Percentiles rank a stretch among this genome's conserved stretches.
phyloP scores from a whole-genome alignment of 2,113 vertebrate species.

The Ophiodon elongatus region DNA sequence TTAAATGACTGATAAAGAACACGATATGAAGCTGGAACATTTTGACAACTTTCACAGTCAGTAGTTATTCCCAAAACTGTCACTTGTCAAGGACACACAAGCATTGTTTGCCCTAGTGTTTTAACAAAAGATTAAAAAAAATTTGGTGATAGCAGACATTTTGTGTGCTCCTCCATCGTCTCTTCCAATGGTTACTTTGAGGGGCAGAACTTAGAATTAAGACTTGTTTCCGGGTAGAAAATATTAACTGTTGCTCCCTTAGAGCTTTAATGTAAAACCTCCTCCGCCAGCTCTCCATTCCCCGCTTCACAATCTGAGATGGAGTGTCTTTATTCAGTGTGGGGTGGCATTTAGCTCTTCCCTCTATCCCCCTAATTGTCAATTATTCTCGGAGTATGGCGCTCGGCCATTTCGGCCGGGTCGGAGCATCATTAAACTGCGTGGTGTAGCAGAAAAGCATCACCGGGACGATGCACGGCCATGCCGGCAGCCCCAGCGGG shows the following conservation, averaged over 20 bases:
- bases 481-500: slow-evolving; percentile 54
- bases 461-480: slow-evolving; percentile 15
- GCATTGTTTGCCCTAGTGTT: no score
- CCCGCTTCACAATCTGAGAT: slow-evolving; percentile 32
- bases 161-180: no score
- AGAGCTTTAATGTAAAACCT: slow-evolving; percentile 16
- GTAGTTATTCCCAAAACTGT: neutral
- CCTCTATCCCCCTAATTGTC: slow-evolving; percentile 65
- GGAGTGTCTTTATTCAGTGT: slow-evolving; percentile 26
- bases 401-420: slow-evolving; percentile 44
- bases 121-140: neutral
- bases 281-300: slow-evolving; percentile 3
- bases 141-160: neutral
- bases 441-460: slow-evolving; percentile 51
- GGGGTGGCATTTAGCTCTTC: slow-evolving; percentile 62
- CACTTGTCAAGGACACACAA: neutral
- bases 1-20: neutral
- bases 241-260: slow-evolving; percentile 32
- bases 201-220: neutral
- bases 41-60: neutral
- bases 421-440: slow-evolving; percentile 65
- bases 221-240: slow-evolving; percentile 24
- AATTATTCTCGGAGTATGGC: slow-evolving; percentile 72
- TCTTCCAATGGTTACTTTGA: neutral
- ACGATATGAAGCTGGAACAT: neutral